Evolutionary conservation across 2,888 invertebrate species (phyloP), one percentile per base, ranked within the genome.

Genomic region (Taphrorychus bicolor): DNA sequence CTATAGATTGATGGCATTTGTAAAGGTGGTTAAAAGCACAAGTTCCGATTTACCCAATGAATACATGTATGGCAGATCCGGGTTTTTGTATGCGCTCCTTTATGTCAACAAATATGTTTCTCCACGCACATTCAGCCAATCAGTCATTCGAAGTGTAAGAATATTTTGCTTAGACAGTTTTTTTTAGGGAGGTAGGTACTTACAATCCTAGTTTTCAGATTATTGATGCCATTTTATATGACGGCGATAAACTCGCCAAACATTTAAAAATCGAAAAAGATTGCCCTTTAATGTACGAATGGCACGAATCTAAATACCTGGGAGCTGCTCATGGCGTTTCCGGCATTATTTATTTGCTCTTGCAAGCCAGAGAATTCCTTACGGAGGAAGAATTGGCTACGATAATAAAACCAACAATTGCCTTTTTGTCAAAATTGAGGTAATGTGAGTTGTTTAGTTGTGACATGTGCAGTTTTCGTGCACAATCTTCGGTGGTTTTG

Each of bases 261-360:
- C 79, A 83, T 69, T 83, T 85, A 73, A 85, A 84, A 70, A 84
- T 84, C 52, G 82, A 84, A 45, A 60, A 66, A 19, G 64, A 64
- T 4, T 85, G 87, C 71, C 92, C 94, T 0, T 83, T 96, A 42
- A 88, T 93, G 86, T 97, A 91, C 83, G 85, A 89, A 76, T 97
- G 95, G 95, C 95, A 96, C 82, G 90, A 89, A 41, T 91, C 90
- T 78, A 86, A 90, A 77, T 97, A 97, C 79, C 83, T 94, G 56
- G 96, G 97, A 16, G 95, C 92, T 45, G 96, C 96, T 52, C 96
- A 97, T 84, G 96, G 96, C 17, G 82, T 93, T 72, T 88, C 91
- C 69, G 96, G 96, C 4, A 95, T 97, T 76, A 81, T 95, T 17
- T 93, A 91, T 78, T 84, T 92, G 69, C 82, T 97, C n/a, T 82